Evolutionary conservation across 2,797 vertebrate genomes (phyloP).

Genomic region (Onychomys torridus): DNA sequence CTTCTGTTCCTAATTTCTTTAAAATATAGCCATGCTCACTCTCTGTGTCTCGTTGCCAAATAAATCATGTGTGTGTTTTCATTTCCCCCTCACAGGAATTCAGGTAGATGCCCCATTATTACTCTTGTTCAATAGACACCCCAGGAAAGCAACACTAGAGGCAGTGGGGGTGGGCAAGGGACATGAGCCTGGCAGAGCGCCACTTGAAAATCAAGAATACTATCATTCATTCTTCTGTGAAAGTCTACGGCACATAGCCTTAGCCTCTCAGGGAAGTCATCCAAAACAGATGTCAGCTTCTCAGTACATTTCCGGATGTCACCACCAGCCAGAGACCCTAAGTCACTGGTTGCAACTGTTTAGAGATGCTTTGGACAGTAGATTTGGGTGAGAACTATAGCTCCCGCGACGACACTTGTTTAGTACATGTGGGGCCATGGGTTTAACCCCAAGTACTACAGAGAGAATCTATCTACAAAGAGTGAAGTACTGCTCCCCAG

Average conservation of each 20-base stretch:
- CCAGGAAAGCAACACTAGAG: not conserved
- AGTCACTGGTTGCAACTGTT: slow-evolving; percentile 29
- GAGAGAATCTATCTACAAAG: slow-evolving; percentile 57
- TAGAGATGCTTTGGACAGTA: not conserved
- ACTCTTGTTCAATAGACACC: not conserved
- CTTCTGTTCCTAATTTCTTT: slow-evolving; percentile 48
- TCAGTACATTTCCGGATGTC: slow-evolving; percentile 40
- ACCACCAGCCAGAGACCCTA: slow-evolving; percentile 59
- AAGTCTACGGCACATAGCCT: not conserved
- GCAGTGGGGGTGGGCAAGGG: not conserved
- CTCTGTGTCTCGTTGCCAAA: not conserved
- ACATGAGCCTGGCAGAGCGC: not conserved
- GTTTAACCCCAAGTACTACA: not conserved
- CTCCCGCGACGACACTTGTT: not conserved
- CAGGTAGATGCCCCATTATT: not conserved
- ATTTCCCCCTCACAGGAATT: not conserved
- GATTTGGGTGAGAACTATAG: not conserved
- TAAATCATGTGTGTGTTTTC: not conserved
- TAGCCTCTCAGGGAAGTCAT: slow-evolving; percentile 9
- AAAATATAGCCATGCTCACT: slow-evolving; percentile 15
- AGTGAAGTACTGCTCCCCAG: slow-evolving; percentile 58
- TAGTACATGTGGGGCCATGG: not conserved
- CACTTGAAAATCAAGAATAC: not conserved
- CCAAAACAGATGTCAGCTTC: slow-evolving; percentile 22
- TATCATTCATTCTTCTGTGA: not conserved